phyloP scores from a whole-genome alignment of 2,888 invertebrate species.

The Agonum fuliginosum region DNA sequence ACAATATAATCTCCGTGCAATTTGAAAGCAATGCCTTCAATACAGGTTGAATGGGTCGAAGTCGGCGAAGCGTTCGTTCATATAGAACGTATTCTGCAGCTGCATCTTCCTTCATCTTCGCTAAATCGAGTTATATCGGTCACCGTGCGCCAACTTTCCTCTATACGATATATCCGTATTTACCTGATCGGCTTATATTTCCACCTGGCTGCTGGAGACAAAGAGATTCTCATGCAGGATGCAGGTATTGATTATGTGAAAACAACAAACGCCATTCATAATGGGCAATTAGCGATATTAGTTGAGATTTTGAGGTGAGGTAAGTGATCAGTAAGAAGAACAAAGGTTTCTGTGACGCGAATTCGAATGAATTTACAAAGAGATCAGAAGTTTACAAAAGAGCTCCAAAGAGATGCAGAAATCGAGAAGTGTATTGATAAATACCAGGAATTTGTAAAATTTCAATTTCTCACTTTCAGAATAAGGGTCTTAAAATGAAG shows the following conservation, averaged over 20 bases:
- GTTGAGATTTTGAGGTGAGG: neutral
- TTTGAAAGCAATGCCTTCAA: constrained; percentile 5
- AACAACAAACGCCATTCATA: neutral
- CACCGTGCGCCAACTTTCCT: neutral
- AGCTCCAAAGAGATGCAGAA: neutral
- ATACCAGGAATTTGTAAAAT: neutral
- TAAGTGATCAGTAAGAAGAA: neutral
- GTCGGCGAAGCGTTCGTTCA: neutral
- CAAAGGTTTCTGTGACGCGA: neutral
- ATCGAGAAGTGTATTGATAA: neutral
- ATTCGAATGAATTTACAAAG: neutral
- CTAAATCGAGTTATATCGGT: constrained; percentile 1
- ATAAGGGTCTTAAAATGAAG: too few relatives aligned
- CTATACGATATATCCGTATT: neutral
- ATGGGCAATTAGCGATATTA: neutral
- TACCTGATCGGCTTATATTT: neutral
- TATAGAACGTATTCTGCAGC: neutral
- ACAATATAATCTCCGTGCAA: neutral
- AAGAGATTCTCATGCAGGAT: neutral
- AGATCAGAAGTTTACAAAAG: neutral
- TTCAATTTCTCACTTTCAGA: neutral
- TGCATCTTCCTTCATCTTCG: neutral
- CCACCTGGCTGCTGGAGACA: neutral
- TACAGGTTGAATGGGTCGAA: neutral
- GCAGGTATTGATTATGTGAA: neutral